Conservation (phyloP, 2,888 invertebrate genomes). For the Drosophila setosimentum region DNA sequence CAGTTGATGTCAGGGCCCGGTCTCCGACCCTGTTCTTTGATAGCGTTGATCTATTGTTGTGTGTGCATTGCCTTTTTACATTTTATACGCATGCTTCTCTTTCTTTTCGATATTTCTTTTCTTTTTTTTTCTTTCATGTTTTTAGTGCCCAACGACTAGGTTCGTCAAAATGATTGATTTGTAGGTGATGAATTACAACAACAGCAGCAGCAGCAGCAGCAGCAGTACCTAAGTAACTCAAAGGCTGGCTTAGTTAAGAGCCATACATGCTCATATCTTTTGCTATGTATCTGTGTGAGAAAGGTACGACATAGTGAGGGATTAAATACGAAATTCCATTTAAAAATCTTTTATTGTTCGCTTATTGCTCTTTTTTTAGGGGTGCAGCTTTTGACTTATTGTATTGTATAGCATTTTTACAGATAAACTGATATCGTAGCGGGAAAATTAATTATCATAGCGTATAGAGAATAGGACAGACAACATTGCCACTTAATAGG, state of each 20-base stretch:
- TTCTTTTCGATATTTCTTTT: slow-evolving; percentile 23
- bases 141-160: slow-evolving; percentile 70
- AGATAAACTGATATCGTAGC: slow-evolving; percentile 75
- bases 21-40: slow-evolving; percentile 53
- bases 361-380: slow-evolving; percentile 71
- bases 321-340: slow-evolving; percentile 78
- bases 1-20: slow-evolving; percentile 25
- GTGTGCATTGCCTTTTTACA: slow-evolving; percentile 63
- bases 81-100: slow-evolving; percentile 68
- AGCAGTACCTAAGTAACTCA: slow-evolving; percentile 29
- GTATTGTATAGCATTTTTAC: slow-evolving; percentile 48
- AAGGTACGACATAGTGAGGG: slow-evolving; percentile 77
- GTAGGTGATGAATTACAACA: slow-evolving; percentile 84
- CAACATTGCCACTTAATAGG: slow-evolving; percentile 35
- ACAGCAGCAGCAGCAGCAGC: slow-evolving; percentile 43
- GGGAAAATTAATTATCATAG: slow-evolving; percentile 76
- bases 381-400: slow-evolving; percentile 67
- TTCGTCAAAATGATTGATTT: slow-evolving; percentile 85
- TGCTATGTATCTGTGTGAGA: slow-evolving; percentile 46
- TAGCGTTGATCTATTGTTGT: slow-evolving; percentile 77
- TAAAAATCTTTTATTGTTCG: slow-evolving; percentile 76
- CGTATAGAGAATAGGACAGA: slow-evolving; percentile 13
- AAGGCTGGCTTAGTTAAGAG: slow-evolving; percentile 75
- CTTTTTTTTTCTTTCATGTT: slow-evolving; percentile 40
- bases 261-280: slow-evolving; percentile 41